These are phyloP conservation scores for Sphaerodactylus townsendi DNA, from an alignment of 2,113 vertebrate genomes.

Conservation along the genomic window DNA sequence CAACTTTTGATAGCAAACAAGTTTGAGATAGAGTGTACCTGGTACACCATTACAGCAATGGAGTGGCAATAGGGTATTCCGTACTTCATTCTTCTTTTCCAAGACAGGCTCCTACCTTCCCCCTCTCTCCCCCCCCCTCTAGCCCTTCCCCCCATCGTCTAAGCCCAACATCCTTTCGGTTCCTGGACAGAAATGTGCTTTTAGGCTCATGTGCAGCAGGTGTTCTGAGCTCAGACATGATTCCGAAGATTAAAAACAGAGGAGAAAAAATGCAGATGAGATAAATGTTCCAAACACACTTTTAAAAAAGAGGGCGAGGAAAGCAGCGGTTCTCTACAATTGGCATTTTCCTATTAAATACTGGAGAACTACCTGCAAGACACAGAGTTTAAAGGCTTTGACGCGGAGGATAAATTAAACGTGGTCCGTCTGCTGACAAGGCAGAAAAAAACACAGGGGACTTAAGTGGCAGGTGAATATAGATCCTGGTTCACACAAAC, in stretches of 20 bases:
- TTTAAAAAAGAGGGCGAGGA: not conserved
- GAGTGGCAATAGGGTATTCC: not conserved
- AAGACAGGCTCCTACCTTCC: not conserved
- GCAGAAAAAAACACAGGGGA: not conserved
- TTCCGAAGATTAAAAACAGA: not conserved
- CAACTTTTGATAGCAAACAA: slow-evolving; percentile 29
- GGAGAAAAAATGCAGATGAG: accelerated
- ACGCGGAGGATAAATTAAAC: not conserved
- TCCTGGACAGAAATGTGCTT: not conserved
- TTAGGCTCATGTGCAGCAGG: not conserved
- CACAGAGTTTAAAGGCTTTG: not conserved
- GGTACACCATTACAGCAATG: slow-evolving; percentile 26
- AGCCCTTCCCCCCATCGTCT: not conserved
- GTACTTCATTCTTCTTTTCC: not conserved
- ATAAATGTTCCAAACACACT: not conserved
- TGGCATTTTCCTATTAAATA: not conserved
- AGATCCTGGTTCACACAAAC: not conserved
- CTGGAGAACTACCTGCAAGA: not conserved
- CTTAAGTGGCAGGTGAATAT: not conserved
- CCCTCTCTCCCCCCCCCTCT: not conserved
- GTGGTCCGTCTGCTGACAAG: slow-evolving; percentile 3
- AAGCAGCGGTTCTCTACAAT: not conserved
- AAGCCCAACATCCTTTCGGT: not conserved
- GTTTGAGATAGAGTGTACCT: slow-evolving; percentile 16
- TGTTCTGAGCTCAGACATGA: not conserved